Evolutionary conservation across 2,113 vertebrate genomes (phyloP).

Genomic region (Antechinus stuartii): DNA sequence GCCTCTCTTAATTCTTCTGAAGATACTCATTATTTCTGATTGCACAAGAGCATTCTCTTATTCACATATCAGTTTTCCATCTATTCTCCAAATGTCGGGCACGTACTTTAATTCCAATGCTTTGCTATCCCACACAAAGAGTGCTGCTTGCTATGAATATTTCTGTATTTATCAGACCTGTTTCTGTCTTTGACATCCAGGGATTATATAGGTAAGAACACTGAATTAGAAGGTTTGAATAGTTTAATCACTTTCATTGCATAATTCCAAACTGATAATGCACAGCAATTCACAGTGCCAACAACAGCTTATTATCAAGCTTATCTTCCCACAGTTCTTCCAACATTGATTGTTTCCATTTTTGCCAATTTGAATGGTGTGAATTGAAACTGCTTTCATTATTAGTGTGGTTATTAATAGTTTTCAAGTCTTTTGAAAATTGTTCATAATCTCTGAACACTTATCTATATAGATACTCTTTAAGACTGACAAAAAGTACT

Average conservation of each 20-base stretch:
- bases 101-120: background rate
- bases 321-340: background rate
- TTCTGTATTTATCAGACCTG: background rate
- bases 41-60: background rate
- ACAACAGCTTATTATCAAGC: background rate
- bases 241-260: background rate
- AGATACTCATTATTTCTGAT: background rate
- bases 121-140: background rate
- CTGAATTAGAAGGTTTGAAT: background rate
- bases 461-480: background rate
- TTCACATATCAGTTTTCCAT: background rate
- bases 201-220: background rate
- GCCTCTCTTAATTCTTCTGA: background rate
- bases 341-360: background rate
- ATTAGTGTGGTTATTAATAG: background rate
- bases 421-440: background rate
- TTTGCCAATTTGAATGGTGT: background rate
- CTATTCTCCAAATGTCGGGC: background rate
- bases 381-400: background rate
- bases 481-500: background rate
- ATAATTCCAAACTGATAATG: background rate
- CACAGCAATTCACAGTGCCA: background rate
- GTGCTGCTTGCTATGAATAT: background rate
- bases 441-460: background rate
- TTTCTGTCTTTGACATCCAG: background rate